These are phyloP conservation scores for Caenorhabditis parvicauda DNA, from an alignment of 2,888 invertebrate species.

Conservation along the genomic window DNA sequence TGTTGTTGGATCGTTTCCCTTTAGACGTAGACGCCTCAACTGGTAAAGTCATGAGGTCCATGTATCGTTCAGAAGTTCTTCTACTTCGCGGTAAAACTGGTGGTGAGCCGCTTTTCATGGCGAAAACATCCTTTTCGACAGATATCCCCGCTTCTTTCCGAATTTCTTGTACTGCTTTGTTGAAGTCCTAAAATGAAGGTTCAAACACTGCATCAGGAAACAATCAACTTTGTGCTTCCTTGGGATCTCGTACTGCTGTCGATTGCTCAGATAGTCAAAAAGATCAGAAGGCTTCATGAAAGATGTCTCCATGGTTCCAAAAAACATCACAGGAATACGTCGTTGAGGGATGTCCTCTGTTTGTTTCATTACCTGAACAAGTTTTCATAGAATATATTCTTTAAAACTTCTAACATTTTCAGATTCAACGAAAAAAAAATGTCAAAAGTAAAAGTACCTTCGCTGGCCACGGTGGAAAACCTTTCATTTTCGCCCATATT, in stretches of 20 bases:
- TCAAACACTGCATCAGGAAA: not conserved
- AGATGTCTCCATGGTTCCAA: slow-evolving; percentile 57
- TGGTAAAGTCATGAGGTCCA: slow-evolving; percentile 16
- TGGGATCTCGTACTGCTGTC: slow-evolving; percentile 37
- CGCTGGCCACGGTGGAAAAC: slow-evolving; percentile 95
- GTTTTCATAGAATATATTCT: not conserved
- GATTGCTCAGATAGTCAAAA: slow-evolving; percentile 36
- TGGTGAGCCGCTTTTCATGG: slow-evolving; percentile 18
- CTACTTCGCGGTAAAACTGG: slow-evolving; percentile 14
- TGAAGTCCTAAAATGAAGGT: slow-evolving; percentile 41
- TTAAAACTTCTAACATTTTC: no score
- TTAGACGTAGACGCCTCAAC: slow-evolving; percentile 1
- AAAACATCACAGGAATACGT: slow-evolving; percentile 50
- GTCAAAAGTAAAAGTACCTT: slow-evolving; percentile 67
- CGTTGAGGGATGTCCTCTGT: slow-evolving; percentile 35
- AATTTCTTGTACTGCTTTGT: slow-evolving; percentile 51
- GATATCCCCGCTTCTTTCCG: slow-evolving; percentile 40
- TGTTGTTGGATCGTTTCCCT: slow-evolving; percentile 20
- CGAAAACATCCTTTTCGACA: slow-evolving; percentile 13
- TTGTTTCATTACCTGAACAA: slow-evolving; percentile 36
- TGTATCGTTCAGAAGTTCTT: slow-evolving; percentile 12
- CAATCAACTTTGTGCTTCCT: slow-evolving; percentile 42
- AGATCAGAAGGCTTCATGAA: slow-evolving; percentile 51
- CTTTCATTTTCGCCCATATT: slow-evolving; percentile 94
- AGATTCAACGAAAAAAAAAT: not conserved